These are phyloP conservation scores for Eulemur rubriventer DNA, from an alignment of 2,797 vertebrate genomes.

Conservation along the genomic window DNA sequence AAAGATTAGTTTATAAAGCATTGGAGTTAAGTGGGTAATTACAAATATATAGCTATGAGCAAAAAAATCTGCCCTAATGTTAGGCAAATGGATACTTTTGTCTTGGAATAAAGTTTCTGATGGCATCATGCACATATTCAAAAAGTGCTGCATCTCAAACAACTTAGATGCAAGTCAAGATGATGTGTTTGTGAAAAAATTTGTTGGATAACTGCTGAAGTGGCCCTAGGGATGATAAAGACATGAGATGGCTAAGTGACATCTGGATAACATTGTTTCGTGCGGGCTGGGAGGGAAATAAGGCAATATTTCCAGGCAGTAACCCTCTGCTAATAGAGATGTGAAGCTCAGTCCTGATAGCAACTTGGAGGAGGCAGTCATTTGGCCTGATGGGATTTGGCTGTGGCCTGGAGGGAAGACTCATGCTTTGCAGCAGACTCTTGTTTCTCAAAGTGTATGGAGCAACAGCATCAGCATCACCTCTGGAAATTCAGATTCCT, in stretches of 20 bases:
- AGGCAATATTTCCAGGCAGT: neutral
- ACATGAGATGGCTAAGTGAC: neutral
- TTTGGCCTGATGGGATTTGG: neutral
- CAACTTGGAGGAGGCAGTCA: neutral
- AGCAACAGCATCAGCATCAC: neutral
- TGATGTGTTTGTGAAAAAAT: neutral
- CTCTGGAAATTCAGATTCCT: neutral
- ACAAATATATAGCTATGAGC: neutral
- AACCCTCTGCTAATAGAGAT: neutral
- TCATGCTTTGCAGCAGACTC: neutral
- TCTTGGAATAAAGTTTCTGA: neutral
- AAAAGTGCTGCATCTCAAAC: neutral
- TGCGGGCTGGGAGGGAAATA: neutral
- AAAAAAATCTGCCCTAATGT: neutral
- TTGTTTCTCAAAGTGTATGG: neutral
- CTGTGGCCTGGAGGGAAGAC: neutral
- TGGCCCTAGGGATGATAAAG: neutral
- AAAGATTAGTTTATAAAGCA: constrained; percentile 30
- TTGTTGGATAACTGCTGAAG: neutral
- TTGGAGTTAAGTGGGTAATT: neutral
- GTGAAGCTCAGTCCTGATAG: neutral
- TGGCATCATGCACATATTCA: neutral
- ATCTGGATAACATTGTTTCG: neutral
- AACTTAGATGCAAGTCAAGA: neutral
- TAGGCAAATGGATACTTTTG: neutral